A percentile compares a stretch with the other conserved stretches of the same genome.
Evolutionary conservation across 2,797 vertebrate genomes (phyloP).

Genomic region (Acanthornis magna): DNA sequence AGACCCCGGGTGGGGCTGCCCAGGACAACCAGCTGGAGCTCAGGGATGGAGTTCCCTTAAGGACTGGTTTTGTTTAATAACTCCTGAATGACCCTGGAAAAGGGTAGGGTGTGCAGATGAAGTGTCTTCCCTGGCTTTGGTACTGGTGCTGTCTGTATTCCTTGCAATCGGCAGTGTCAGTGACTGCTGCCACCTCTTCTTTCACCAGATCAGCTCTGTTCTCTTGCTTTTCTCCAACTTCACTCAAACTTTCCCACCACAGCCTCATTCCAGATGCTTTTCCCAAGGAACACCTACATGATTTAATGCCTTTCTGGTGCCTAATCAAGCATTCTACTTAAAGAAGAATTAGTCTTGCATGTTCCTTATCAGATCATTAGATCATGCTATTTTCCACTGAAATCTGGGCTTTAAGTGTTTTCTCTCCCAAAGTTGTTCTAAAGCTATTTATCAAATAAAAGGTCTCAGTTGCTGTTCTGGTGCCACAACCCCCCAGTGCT

Average conservation of each 20-base stretch:
- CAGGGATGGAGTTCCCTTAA: neutral
- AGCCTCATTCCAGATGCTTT: neutral
- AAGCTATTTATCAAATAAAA: neutral
- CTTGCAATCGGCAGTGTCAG: neutral
- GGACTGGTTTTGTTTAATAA: neutral
- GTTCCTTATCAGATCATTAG: slow-evolving; percentile 15
- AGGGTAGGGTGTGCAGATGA: neutral
- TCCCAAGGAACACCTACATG: neutral
- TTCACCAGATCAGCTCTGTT: neutral
- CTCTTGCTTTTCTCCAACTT: neutral
- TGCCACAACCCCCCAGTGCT: neutral
- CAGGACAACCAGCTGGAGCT: neutral
- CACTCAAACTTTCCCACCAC: neutral
- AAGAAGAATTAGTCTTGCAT: neutral
- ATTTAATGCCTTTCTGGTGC: slow-evolving; percentile 4
- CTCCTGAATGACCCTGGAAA: neutral
- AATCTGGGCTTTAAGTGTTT: neutral
- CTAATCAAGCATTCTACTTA: neutral
- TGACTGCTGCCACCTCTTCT: neutral
- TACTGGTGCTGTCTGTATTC: neutral
- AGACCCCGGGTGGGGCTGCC: neutral
- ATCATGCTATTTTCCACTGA: neutral
- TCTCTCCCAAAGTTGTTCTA: neutral
- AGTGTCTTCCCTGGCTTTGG: neutral
- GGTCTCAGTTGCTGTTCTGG: neutral